A percentile compares a stretch with the other conserved stretches of the same genome.
Conservation (phyloP, 2,888 invertebrate species). For the Drosophila hawaiiensis region DNA sequence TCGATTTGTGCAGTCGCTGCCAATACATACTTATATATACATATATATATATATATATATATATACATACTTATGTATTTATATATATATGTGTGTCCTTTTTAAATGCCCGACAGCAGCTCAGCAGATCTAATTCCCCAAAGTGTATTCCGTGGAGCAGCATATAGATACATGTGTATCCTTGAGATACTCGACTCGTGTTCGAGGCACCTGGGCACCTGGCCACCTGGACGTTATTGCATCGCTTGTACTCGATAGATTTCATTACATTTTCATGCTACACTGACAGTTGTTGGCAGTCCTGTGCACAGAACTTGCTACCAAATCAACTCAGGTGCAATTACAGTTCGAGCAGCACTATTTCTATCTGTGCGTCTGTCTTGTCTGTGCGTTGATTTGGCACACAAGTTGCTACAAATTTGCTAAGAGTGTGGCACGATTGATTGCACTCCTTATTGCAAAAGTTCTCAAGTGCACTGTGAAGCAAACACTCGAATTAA, state of each 20-base stretch:
- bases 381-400: slow-evolving; percentile 18
- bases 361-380: background rate
- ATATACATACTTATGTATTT: background rate
- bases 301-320: slow-evolving; percentile 24
- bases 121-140: slow-evolving; percentile 41
- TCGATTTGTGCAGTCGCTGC: slow-evolving; percentile 34
- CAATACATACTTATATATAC: background rate
- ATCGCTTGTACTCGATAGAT: slow-evolving; percentile 27
- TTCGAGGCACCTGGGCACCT: slow-evolving; percentile 16
- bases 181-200: slow-evolving; percentile 19
- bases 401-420: slow-evolving; percentile 27
- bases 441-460: slow-evolving; percentile 49
- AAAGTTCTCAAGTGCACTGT: slow-evolving; percentile 26
- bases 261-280: slow-evolving; percentile 54
- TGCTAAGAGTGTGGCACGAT: slow-evolving; percentile 14
- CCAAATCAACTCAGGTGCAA: slow-evolving; percentile 45
- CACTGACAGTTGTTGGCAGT: slow-evolving; percentile 62
- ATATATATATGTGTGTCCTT: background rate
- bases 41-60: too few species aligned
- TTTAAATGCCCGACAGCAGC: slow-evolving; percentile 16
- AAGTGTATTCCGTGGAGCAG: slow-evolving; percentile 32
- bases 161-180: slow-evolving; percentile 4
- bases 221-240: slow-evolving; percentile 5
- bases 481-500: background rate
- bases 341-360: slow-evolving; percentile 15